Conservation (phyloP, 1,140 invertebrate genomes). For the Ectropis grisescens region DNA sequence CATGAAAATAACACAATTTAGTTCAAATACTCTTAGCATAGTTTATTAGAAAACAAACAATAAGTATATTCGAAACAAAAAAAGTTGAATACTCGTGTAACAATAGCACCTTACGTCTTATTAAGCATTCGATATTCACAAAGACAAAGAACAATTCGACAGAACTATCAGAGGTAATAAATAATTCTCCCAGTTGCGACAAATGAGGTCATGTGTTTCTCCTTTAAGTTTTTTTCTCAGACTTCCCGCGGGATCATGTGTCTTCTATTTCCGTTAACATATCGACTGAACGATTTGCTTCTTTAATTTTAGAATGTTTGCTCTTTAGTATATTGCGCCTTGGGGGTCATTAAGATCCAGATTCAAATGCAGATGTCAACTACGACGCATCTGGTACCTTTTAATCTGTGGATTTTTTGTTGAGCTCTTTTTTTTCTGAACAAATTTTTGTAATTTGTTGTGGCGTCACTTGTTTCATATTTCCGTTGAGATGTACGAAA, state of each 20-base stretch:
- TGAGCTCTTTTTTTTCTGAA: not conserved
- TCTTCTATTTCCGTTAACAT: conserved; percentile 65
- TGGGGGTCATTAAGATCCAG: conserved; percentile 55
- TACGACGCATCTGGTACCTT: conserved; percentile 47
- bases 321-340: conserved; percentile 58
- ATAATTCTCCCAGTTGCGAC: conserved; percentile 57
- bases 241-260: conserved; percentile 65
- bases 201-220: conserved; percentile 69
- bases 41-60: no score
- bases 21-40: not conserved
- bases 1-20: conserved; percentile 2
- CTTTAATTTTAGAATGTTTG: conserved; percentile 61
- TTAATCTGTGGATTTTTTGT: conserved; percentile 10
- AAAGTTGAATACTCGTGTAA: conserved; percentile 6
- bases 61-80: not conserved
- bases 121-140: conserved; percentile 41
- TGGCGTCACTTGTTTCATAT: conserved; percentile 6
- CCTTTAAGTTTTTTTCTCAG: conserved; percentile 54
- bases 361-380: conserved; percentile 49
- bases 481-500: no score
- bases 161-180: conserved; percentile 62
- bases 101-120: conserved; percentile 27
- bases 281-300: conserved; percentile 61
- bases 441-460: conserved; percentile 10
- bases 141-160: conserved; percentile 47